These are phyloP conservation scores for Rhombomys opimus DNA, from an alignment of 2,113 vertebrate species.

Conservation along the genomic window DNA sequence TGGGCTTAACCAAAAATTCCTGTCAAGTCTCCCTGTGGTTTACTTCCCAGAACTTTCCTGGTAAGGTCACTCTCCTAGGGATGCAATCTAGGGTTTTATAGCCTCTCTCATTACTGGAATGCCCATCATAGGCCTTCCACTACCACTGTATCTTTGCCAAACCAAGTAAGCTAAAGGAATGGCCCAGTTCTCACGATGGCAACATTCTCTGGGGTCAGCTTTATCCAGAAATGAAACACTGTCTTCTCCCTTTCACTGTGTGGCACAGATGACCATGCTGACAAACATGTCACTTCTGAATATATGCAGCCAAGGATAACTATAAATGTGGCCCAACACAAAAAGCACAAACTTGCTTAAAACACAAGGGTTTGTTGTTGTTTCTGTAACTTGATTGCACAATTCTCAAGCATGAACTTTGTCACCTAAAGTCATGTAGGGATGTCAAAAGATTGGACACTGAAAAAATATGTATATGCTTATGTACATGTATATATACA, in stretches of 20 bases:
- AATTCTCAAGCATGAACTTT: not conserved
- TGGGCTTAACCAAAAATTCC: conserved; percentile 72
- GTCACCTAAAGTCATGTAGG: not conserved
- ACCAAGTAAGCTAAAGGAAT: not conserved
- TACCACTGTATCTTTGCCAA: conserved; percentile 37
- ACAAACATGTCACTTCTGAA: conserved; percentile 10
- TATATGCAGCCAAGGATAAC: not conserved
- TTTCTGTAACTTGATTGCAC: not conserved
- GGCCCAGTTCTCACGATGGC: not conserved
- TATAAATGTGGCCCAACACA: not conserved
- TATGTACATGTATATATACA: not conserved
- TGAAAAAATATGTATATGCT: not conserved
- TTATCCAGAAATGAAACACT: not conserved
- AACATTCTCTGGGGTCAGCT: not conserved
- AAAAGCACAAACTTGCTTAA: not conserved
- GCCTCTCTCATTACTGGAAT: conserved; percentile 4
- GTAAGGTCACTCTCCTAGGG: conserved; percentile 67
- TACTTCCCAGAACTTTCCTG: conserved; percentile 77
- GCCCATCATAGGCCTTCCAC: conserved; percentile 31
- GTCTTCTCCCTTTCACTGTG: not conserved
- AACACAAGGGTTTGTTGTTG: not conserved
- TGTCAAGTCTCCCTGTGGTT: conserved; percentile 73
- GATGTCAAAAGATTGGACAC: not conserved
- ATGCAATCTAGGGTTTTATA: conserved; percentile 52
- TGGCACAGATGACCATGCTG: not conserved